A percentile compares a stretch with the other conserved stretches of the same genome.
Conservation (phyloP, 2,888 invertebrate species). For the Eudasyphora cyanicolor region DNA sequence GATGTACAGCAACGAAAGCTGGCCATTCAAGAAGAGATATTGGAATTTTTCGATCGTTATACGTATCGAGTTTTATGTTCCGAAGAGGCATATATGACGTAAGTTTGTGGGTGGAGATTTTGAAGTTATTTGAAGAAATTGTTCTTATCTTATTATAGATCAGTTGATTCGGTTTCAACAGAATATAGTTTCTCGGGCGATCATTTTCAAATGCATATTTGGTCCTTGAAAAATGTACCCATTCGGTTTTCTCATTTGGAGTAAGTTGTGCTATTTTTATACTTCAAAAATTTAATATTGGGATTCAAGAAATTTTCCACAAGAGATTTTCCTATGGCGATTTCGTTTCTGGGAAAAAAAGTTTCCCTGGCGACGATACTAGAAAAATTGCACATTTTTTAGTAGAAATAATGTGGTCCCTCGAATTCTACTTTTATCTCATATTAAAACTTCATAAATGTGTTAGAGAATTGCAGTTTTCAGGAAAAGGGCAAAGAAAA, state of each 20-base stretch:
- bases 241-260: conserved; percentile 69
- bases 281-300: no score
- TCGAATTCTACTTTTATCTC: no score
- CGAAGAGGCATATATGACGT: conserved; percentile 74
- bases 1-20: conserved; percentile 64
- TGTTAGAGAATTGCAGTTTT: no score
- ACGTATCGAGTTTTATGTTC: conserved; percentile 73
- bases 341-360: no score
- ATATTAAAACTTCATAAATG: no score
- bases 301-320: no score
- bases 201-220: conserved; percentile 73
- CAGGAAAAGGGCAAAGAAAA: no score
- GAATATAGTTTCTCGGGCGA: conserved; percentile 69
- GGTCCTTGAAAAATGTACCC: conserved; percentile 75
- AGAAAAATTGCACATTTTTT: no score
- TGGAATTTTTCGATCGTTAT: conserved; percentile 70
- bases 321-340: no score
- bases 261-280: no score
- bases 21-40: conserved; percentile 68
- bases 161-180: conserved; percentile 67
- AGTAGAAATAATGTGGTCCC: no score
- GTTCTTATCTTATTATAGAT: conserved; percentile 59
- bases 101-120: conserved; percentile 45
- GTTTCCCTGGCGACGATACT: no score
- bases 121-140: background rate